These are phyloP conservation scores for Aculops lycopersici DNA, from an alignment of 1,140 invertebrate genomes.

Conservation along the genomic window DNA sequence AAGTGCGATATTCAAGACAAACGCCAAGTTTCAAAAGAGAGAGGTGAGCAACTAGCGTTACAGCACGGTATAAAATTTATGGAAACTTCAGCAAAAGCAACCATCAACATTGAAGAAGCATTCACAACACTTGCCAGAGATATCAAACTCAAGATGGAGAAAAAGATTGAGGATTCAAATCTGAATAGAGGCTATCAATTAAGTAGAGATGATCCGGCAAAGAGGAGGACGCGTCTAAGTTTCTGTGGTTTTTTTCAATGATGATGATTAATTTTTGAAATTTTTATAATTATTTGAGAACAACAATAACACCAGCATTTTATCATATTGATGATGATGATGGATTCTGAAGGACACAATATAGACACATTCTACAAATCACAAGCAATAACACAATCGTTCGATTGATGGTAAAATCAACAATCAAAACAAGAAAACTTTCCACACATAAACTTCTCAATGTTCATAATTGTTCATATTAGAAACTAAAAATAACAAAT, in stretches of 20 bases:
- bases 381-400: too few relatives aligned
- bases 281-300: too few relatives aligned
- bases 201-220: neutral
- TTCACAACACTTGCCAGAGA: conserved; percentile 70
- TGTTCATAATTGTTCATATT: too few relatives aligned
- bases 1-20: conserved; percentile 72
- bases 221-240: conserved; percentile 1
- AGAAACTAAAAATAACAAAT: too few relatives aligned
- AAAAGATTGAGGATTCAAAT: conserved; percentile 37
- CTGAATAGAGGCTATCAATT: conserved; percentile 19
- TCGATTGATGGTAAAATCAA: too few relatives aligned
- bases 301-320: too few relatives aligned
- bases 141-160: conserved; percentile 78
- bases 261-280: too few relatives aligned
- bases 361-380: too few relatives aligned
- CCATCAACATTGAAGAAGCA: conserved; percentile 60
- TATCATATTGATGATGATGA: too few relatives aligned
- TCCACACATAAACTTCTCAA: too few relatives aligned
- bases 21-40: conserved; percentile 34
- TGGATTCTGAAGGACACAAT: too few relatives aligned
- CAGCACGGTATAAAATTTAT: conserved; percentile 77
- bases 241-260: neutral
- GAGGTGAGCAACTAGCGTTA: conserved; percentile 36
- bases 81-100: conserved; percentile 66
- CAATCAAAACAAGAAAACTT: too few relatives aligned